Conservation (phyloP, 2,888 invertebrate species). For the Megaustenia siamemsis region DNA sequence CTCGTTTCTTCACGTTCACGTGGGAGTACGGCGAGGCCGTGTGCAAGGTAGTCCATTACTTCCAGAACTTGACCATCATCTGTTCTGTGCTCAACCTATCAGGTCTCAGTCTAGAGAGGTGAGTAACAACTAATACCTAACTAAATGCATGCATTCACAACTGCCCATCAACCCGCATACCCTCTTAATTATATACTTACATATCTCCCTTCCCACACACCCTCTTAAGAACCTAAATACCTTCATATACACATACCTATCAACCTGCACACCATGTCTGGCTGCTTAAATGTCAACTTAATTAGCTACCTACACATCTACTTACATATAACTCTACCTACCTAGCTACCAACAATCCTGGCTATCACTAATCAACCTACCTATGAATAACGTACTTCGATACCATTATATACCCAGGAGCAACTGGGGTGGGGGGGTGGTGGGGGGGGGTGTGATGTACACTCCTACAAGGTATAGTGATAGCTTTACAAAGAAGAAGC, state of each 20-base stretch:
- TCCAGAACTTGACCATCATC: conserved; percentile 86
- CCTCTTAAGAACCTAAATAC: background rate
- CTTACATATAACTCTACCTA: too few relatives aligned
- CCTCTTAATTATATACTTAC: background rate
- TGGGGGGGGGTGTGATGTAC: too few relatives aligned
- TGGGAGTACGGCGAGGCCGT: conserved; percentile 85
- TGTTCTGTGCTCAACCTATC: conserved; percentile 87
- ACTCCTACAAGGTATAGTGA: too few relatives aligned
- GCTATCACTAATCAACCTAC: too few relatives aligned
- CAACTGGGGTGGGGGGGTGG: too few relatives aligned
- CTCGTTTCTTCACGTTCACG: conserved; percentile 85
- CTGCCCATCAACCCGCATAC: background rate
- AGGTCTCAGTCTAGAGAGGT: conserved; percentile 87
- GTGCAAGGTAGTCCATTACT: conserved; percentile 86
- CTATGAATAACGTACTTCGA: too few relatives aligned
- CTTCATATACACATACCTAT: background rate
- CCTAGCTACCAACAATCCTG: too few relatives aligned
- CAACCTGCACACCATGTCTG: background rate
- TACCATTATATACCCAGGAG: too few relatives aligned
- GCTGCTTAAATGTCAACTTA: background rate
- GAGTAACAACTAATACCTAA: conserved; percentile 58
- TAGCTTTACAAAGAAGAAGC: too few relatives aligned
- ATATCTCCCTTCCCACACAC: background rate
- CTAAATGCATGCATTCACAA: too few relatives aligned
- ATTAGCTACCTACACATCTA: too few relatives aligned